Evolutionary conservation across 1,140 invertebrate species (phyloP).

Genomic region (Orussus abietinus): DNA sequence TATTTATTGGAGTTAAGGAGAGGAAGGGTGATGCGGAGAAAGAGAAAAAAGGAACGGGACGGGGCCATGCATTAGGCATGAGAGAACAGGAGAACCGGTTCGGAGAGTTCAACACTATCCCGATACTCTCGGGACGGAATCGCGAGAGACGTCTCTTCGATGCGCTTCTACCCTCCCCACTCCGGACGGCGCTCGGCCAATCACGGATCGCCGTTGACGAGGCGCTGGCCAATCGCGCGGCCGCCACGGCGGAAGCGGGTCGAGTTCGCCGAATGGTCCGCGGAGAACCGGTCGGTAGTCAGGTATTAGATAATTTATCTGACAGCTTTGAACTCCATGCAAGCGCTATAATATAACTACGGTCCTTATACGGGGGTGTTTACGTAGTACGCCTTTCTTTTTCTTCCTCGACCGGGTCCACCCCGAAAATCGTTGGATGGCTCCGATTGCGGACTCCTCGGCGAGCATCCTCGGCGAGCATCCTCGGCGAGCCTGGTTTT

Average conservation of each 20-base stretch:
- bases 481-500: too few species aligned
- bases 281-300: constrained; percentile 16
- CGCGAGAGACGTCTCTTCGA: constrained; percentile 1
- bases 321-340: constrained; percentile 18
- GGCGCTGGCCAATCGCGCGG: not conserved
- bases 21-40: too few species aligned
- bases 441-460: too few species aligned
- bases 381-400: too few species aligned
- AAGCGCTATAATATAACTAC: too few species aligned
- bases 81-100: constrained; percentile 16
- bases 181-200: constrained; percentile 5
- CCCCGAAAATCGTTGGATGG: too few species aligned
- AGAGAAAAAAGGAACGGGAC: not conserved
- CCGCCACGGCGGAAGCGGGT: constrained; percentile 11
- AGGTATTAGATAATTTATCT: constrained; percentile 19
- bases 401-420: too few species aligned
- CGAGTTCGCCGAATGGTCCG: constrained; percentile 7
- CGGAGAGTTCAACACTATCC: constrained; percentile 14
- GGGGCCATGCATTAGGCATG: constrained; percentile 16
- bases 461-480: too few species aligned
- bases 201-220: constrained; percentile 3
- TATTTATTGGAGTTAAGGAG: too few species aligned
- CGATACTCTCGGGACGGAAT: constrained; percentile 5
- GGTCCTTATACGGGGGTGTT: too few species aligned
- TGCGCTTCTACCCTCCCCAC: not conserved